A percentile compares a stretch with the other conserved stretches of the same genome.
Evolutionary conservation across 2,888 invertebrate species (phyloP).

Genomic region (Rotaria magnacalcarata): DNA sequence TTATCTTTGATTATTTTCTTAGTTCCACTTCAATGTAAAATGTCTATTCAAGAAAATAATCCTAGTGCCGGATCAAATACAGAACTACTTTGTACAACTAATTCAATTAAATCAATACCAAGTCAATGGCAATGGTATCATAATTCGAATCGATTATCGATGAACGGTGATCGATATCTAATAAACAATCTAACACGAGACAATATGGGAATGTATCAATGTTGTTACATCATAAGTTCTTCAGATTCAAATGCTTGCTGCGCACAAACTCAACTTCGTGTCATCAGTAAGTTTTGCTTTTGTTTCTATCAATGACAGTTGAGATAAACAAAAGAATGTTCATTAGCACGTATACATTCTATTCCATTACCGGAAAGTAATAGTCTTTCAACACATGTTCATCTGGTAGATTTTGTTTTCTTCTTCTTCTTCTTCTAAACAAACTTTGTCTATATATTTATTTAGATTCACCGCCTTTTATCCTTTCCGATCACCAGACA

Average conservation of each 20-base stretch:
- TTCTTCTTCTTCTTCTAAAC: background rate
- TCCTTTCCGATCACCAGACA: background rate
- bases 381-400: constrained; percentile 16
- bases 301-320: background rate
- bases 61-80: background rate
- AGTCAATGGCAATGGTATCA: constrained; percentile 2
- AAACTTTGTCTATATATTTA: constrained; percentile 1
- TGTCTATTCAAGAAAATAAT: background rate
- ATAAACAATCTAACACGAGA: background rate
- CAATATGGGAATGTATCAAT: constrained; percentile 28
- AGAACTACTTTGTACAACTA: background rate
- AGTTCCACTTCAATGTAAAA: constrained; percentile 15
- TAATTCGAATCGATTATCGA: background rate
- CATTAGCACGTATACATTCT: constrained; percentile 27
- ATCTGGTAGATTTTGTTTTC: background rate
- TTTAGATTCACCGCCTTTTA: constrained; percentile 37
- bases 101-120: background rate
- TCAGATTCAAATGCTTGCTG: background rate
- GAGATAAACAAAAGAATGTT: constrained; percentile 8
- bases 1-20: background rate
- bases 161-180: background rate
- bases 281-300: constrained; percentile 12
- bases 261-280: constrained; percentile 23
- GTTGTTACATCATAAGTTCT: background rate
- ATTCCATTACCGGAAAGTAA: background rate